Evolutionary conservation across 2,888 invertebrate species (phyloP), one percentile per base, ranked within the genome.

Genomic region (Drosophila bunnanda): DNA sequence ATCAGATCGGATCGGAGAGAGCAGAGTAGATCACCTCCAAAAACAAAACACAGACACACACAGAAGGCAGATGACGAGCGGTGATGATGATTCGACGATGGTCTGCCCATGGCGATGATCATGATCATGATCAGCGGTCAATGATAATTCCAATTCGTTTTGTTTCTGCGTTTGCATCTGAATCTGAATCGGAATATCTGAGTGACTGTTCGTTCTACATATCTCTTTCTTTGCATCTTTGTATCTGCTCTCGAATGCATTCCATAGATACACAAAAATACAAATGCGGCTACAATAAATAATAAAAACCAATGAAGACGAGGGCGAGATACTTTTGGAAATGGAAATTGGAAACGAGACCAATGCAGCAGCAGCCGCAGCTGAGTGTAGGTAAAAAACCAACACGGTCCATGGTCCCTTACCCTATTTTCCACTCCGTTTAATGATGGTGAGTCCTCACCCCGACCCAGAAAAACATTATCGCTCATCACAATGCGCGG

Each of bases 261-360:
- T 88, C 88, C 88, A 90, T 79, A 90, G 87, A 88, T 86, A 88
- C 89, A 90, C 89, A 86, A 88, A 90, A 88, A 90, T 88, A 89
- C 79, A 89, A 89, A 88, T 89, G 81, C 86, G 79, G 78, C 83
- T 83, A 89, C 82, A 88, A 89, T 89, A 86, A 86, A 86, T 86
- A 88, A 86, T 89, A 88, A 77, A 41, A 82, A 59, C 62, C 53
- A 66, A 54, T 61, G 17, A 22, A 52, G 60, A 44, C 36, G 32
- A 54, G 32, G 48, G 55, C 57, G 60, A 68, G 48, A 62, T 38
- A 39, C 66, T 48, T 67, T 44, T 52, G 67, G 50, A 57, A 41
- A 43, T 28, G 50, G 50, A 30, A 41, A 46, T 38, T 38, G 62
- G 34, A 60, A 59, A 22, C 38, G 59, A 9, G 20, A 58, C 58